Conservation (phyloP, 2,797 vertebrate genomes). For the Acipenser ruthenus region DNA sequence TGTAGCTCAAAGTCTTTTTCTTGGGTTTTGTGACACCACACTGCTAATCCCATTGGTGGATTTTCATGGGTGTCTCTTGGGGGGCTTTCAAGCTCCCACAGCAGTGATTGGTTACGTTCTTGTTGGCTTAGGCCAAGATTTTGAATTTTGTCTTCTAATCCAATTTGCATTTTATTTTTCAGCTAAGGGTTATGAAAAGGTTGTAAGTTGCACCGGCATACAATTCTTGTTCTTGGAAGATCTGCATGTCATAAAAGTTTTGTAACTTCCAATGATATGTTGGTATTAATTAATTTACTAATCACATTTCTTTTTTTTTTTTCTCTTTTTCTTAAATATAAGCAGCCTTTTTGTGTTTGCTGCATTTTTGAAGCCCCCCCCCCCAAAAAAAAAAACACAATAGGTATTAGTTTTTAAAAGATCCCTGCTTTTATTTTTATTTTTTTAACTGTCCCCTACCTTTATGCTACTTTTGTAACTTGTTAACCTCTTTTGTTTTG, state of each 20-base stretch:
- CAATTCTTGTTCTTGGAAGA: slow-evolving; percentile 83
- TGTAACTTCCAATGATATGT: slow-evolving; percentile 88
- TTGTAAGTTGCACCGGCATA: slow-evolving; percentile 94
- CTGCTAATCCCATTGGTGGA: slow-evolving; percentile 99
- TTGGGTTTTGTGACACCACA: slow-evolving; percentile 98
- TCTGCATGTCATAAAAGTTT: slow-evolving; percentile 95
- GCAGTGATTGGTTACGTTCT: slow-evolving; percentile 92
- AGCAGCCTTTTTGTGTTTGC: slow-evolving; percentile 84
- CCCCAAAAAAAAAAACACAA: slow-evolving; percentile 25
- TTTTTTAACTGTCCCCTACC: slow-evolving; percentile 66
- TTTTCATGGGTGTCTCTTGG: slow-evolving; percentile 98
- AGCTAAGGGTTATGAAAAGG: slow-evolving; percentile 93
- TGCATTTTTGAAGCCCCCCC: slow-evolving; percentile 60
- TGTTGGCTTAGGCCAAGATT: slow-evolving; percentile 77
- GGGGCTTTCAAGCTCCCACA: slow-evolving; percentile 68
- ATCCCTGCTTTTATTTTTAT: slow-evolving; percentile 67
- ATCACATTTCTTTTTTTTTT: slow-evolving; percentile 67
- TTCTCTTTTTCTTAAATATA: slow-evolving; percentile 62
- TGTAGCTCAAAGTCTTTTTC: slow-evolving; percentile 90
- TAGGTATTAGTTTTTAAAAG: slow-evolving; percentile 28
- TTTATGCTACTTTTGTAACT: slow-evolving; percentile 89
- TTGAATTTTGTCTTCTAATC: slow-evolving; percentile 97
- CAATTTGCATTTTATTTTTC: slow-evolving; percentile 98
- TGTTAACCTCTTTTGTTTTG: slow-evolving; percentile 86
- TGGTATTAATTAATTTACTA: slow-evolving; percentile 69